Evolutionary conservation across 2,797 vertebrate genomes (phyloP).

Genomic region (Lacerta bilineata): DNA sequence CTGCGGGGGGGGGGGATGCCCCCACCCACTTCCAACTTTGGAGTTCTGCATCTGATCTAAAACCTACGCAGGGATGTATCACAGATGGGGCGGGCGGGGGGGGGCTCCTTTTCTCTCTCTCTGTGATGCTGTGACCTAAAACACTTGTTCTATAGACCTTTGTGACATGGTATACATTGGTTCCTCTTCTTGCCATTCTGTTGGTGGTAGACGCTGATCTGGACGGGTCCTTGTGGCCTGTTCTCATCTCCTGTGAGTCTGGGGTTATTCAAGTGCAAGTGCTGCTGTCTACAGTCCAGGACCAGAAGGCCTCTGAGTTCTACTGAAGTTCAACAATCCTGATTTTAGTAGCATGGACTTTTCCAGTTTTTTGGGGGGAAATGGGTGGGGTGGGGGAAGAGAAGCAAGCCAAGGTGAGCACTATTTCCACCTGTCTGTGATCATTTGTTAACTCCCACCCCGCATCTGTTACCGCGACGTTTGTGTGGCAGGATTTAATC

Average conservation of each 20-base stretch:
- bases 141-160: background rate
- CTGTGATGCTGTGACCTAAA: background rate
- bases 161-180: background rate
- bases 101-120: background rate
- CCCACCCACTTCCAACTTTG: background rate
- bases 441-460: conserved; percentile 10
- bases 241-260: background rate
- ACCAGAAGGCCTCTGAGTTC: background rate
- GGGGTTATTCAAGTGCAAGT: background rate
- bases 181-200: background rate
- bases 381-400: background rate
- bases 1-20: too few relatives aligned
- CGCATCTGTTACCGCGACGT: conserved; percentile 13
- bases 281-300: background rate
- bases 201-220: background rate
- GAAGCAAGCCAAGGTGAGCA: background rate
- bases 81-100: background rate
- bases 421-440: conserved; percentile 12
- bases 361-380: background rate
- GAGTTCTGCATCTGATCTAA: background rate
- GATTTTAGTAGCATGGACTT: conserved; percentile 9
- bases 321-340: background rate
- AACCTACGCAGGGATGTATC: background rate
- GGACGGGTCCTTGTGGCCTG: background rate
- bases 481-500: conserved; percentile 19